A percentile compares a stretch with the other conserved stretches of the same genome.
phyloP scores from a whole-genome alignment of 23 tunicate species.

The Clavelina lepadiformis region DNA sequence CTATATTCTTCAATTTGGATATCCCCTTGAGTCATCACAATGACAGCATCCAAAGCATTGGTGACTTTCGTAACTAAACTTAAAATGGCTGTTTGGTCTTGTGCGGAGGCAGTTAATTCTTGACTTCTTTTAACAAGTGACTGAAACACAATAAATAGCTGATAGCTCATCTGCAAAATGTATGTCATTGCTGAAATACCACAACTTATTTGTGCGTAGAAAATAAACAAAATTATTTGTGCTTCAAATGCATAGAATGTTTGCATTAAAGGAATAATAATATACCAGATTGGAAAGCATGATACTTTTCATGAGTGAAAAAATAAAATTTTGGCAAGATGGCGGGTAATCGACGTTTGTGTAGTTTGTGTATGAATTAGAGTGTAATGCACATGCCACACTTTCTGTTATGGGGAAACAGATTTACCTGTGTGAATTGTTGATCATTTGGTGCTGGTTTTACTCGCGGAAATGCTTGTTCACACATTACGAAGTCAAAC shows the following conservation, averaged over 20 bases:
- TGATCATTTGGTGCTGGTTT: constrained; percentile 83
- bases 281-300: no score
- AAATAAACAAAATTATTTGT: neutral
- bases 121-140: constrained; percentile 77
- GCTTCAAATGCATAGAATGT: no score
- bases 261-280: no score
- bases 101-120: constrained; percentile 62
- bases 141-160: constrained; percentile 12
- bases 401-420: no score
- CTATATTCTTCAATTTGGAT: constrained; percentile 77
- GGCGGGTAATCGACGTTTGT: no score
- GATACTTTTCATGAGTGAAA: no score
- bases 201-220: neutral
- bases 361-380: no score
- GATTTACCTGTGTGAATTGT: constrained; percentile 60
- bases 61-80: constrained; percentile 66
- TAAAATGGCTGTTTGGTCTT: constrained; percentile 63
- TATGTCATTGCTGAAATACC: neutral
- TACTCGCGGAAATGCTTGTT: constrained; percentile 88
- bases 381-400: no score
- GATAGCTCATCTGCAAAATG: neutral
- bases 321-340: no score
- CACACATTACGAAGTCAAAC: constrained; percentile 86
- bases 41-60: constrained; percentile 63
- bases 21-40: constrained; percentile 56